Percentiles rank a stretch among this genome's conserved stretches.
These are phyloP conservation scores for Triplophysa siluroides DNA, from an alignment of 2,113 vertebrate genomes.

Conservation along the genomic window DNA sequence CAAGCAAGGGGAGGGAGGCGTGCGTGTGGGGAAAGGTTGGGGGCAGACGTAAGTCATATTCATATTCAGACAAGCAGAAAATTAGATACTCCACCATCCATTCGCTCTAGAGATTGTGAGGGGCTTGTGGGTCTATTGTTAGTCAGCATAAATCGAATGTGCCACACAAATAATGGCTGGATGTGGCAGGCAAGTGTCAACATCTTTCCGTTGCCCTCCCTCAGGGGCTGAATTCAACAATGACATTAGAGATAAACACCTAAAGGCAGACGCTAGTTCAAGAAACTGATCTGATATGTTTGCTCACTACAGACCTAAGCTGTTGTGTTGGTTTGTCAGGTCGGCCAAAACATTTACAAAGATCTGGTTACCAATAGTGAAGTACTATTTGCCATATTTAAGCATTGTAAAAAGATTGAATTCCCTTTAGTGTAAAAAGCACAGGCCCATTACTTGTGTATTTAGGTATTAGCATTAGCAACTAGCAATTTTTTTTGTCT, in stretches of 20 bases:
- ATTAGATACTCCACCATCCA: constrained; percentile 70
- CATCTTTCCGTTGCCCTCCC: constrained; percentile 27
- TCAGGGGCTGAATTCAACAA: neutral
- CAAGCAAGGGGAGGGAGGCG: constrained; percentile 23
- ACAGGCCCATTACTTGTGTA: too few species aligned
- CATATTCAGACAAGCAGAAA: constrained; percentile 79
- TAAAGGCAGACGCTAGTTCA: neutral
- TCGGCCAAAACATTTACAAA: neutral
- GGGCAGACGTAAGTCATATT: constrained; percentile 67
- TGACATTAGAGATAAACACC: neutral
- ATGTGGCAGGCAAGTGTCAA: constrained; percentile 18
- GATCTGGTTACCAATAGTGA: too few species aligned
- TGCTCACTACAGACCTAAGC: neutral
- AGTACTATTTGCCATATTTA: too few species aligned
- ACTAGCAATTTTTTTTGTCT: too few species aligned
- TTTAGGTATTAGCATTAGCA: too few species aligned
- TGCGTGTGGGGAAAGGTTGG: constrained; percentile 10
- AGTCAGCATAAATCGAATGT: constrained; percentile 67
- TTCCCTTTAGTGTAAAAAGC: too few species aligned
- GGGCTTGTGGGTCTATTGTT: constrained; percentile 68
- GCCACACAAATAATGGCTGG: constrained; percentile 53
- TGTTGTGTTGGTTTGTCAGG: neutral
- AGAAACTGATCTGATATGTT: neutral
- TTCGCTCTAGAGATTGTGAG: constrained; percentile 68
- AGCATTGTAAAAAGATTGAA: too few species aligned